Base-by-base conservation (phyloP, 2,797 vertebrate species). In the Phrynocephalus vlangalii region DNA sequence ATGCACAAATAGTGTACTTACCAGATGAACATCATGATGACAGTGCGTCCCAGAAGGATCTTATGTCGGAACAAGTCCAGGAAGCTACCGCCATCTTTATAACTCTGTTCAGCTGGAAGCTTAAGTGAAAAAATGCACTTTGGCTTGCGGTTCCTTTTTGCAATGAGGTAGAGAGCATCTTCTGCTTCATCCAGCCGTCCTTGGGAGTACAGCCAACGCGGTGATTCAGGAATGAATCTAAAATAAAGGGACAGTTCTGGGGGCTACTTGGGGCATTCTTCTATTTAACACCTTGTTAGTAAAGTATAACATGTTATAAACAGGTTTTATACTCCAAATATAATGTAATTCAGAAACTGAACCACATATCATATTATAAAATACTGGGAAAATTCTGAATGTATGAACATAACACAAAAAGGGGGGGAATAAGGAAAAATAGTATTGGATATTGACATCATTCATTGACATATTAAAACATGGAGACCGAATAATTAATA, bases 21-120 rank as follows among this genome's bases (percentile, higher is more conserved):
- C 97, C 97, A 97, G 79, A 96, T 95, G 92, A 96, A 97, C 96
- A 97, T 97, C 95, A 97, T 97, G 91, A 97, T 94, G 87, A 97
- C 91, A 0, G 97, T 97, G 86, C 97, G 97, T 30, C 95, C 90
- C 91, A 97, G 66, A 90, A 97, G 97, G 63, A 96, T 72, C 38
- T 91, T 93, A 28, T 97, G 92, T 4, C 96, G 93, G 87, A 97
- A 97, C 3, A 97, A 94, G 83, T 97, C 97, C 90, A 97, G 82
- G 75, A 97, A 87, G 68, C 95, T 97, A 66, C 95, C 94, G 0
- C 93, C 83, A 73, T 95, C 94, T 88, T 75, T 93, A 84, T 11
- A 72, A 89, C 87, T 91, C 87, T 96, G 92, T 83, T 88, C 90
- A 60, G 94, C 66, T 0, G 95, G 94, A 0, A 92, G 91, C 5